A percentile compares a stretch with the other conserved stretches of the same genome.
These are phyloP conservation scores for Apis florea DNA, from an alignment of 1,140 invertebrate genomes.

Conservation along the genomic window DNA sequence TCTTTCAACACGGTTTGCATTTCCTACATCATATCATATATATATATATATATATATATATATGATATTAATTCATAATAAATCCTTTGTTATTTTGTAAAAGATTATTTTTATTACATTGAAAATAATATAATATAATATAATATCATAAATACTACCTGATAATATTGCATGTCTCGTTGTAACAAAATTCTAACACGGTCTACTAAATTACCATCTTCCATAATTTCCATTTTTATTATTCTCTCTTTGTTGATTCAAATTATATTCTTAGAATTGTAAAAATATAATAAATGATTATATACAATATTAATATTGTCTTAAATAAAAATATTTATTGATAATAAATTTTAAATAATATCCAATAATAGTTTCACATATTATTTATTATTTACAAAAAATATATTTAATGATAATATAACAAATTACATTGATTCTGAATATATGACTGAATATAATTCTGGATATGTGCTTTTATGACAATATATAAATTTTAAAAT, in stretches of 20 bases:
- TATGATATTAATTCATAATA: background rate
- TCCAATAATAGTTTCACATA: too few relatives aligned
- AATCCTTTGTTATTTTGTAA: background rate
- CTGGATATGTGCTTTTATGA: background rate
- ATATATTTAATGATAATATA: background rate
- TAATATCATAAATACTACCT: constrained; percentile 78
- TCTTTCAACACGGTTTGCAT: constrained; percentile 89
- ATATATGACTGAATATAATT: background rate
- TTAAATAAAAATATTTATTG: background rate
- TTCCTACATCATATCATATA: constrained; percentile 77
- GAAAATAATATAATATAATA: background rate
- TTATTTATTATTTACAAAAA: constrained; percentile 32
- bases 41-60: background rate
- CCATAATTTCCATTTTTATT: constrained; percentile 88
- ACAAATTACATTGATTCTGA: background rate
- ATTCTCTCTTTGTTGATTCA: constrained; percentile 14
- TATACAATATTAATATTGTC: background rate
- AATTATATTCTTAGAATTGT: background rate
- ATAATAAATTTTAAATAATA: background rate
- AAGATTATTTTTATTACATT: constrained; percentile 6
- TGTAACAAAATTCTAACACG: constrained; percentile 88
- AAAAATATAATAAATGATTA: background rate
- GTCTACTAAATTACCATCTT: constrained; percentile 92
- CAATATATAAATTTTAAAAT: background rate
- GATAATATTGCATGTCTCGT: constrained; percentile 89